Base-by-base conservation (phyloP, 2,113 vertebrate genomes). In the Syngnathus typhle region DNA sequence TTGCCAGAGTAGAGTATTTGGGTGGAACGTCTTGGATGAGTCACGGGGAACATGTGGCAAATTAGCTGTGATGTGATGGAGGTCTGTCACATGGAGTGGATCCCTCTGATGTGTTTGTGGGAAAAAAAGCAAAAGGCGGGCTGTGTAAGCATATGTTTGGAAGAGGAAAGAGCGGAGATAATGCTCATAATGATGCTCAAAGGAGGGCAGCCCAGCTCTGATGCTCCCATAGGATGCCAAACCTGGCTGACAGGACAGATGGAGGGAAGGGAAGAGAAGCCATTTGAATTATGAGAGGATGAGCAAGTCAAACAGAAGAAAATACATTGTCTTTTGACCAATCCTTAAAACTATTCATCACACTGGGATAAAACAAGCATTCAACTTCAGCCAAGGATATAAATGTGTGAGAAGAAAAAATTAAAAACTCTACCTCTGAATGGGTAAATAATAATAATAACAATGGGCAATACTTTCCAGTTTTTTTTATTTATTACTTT, bases 61-160 rank as follows among this genome's bases (percentile, higher is more conserved):
- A 39, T 12, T 37, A 60, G 59, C 37, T 60, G 59, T 39, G 36
- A 60, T n/a, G 59, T 12, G 59, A 38, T 60, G 58, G 58, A 38
- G 7, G 36, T 38, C 16, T 60, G 59, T 60, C 59, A 60, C 9
- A 60, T 60, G 59, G 3, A 11, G 18, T 21, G 19, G 7, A 60
- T 60, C 19, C 59, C 32, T 60, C 36, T 60, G 58, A 60, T 60
- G 58, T 60, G 58, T 60, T 59, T 39, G 59, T 41, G 59, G 37
- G 21, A 60, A n/a, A 60, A n/a, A 37, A 39, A 39, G 37, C 37
- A n/a, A 60, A 19, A 60, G 37, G 7, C 37, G 16, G 59, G 37
- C 59, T 60, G 59, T 39, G 59, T 18, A 12, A 60, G 59, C 59
- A n/a, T 39, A 39, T 60, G 37, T 39, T 37, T 9, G 37, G 21